Evolutionary conservation across 1,140 invertebrate species (phyloP), one percentile per base, ranked within the genome.

Genomic region (Drosophila chauvacae): DNA sequence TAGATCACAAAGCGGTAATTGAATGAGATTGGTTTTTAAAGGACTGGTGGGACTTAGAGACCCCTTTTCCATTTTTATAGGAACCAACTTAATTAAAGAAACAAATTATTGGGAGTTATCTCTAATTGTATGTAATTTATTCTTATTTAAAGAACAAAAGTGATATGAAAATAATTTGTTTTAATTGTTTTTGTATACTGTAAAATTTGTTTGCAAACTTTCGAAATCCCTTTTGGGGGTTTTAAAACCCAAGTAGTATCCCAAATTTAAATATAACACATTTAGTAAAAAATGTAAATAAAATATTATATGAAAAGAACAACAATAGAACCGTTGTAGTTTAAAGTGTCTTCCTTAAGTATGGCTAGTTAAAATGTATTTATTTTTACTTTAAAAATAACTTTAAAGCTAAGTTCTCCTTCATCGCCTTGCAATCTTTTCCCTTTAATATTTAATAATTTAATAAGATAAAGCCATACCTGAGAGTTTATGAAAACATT

Each of bases 11-110:
- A 23, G 35, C 10, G 13, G 28, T 42, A 50, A 72, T 53, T 69
- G 37, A 68, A 69, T 41, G 7, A 53, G 68, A 69, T 66, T 30
- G 45, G 28, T 9, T 37, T 59, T 57, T 18, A 47, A 57, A 11
- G 7, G 10, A 16, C 26, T 10, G 4, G 14, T 4, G 33, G 10
- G 2, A 35, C 33, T 11, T 35, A 37, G 47, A 33, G 11, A 53
- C 1, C 11, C 7, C 11, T 53, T 14, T 20, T 26, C 28, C 0
- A 7, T 6, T 47, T 26, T 18, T 11, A n/a, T 1, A 7, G 23
- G 5, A 48, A 50, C n/a, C 2, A 4, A 10, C 16, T 13, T 50
- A 30, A 30, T 30, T 18, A 30, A 7, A n/a, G 0, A 6, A 30
- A 2, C 11, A 18, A 50, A 13, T 7, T 18, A 10, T 18, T 30